Conservation (phyloP, 1,140 invertebrate species). For the Euglossa dilemma region DNA sequence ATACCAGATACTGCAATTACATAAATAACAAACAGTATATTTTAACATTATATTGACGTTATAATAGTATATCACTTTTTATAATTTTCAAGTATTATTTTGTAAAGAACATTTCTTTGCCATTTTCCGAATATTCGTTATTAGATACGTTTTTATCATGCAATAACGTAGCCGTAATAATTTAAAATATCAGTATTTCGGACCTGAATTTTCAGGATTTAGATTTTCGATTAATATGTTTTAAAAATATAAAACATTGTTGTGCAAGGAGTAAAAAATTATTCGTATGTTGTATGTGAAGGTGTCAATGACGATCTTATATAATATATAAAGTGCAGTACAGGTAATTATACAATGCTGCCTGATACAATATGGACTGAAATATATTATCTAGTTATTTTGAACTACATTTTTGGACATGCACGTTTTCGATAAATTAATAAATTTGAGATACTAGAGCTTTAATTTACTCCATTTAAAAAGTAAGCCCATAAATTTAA, state of each 20-base stretch:
- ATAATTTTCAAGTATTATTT: slow-evolving; percentile 27
- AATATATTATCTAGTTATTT: slow-evolving; percentile 46
- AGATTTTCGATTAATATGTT: background rate
- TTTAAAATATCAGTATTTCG: slow-evolving; percentile 39
- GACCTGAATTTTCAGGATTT: background rate
- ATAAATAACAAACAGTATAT: slow-evolving; percentile 22
- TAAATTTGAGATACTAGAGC: slow-evolving; percentile 19
- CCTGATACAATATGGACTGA: slow-evolving; percentile 49
- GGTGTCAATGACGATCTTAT: slow-evolving; percentile 2
- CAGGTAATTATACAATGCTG: slow-evolving; percentile 33
- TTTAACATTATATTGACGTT: slow-evolving; percentile 27
- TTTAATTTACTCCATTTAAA: slow-evolving; percentile 29
- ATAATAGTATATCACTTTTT: background rate
- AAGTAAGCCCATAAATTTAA: slow-evolving; percentile 8
- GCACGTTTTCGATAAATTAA: slow-evolving; percentile 5
- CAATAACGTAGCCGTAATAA: slow-evolving; percentile 51
- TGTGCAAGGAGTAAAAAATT: background rate
- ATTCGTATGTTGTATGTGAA: background rate
- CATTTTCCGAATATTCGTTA: slow-evolving; percentile 36
- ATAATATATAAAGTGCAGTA: slow-evolving; percentile 4
- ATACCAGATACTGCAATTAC: slow-evolving; percentile 12
- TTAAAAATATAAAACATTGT: background rate
- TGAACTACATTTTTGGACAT: slow-evolving; percentile 30
- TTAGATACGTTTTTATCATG: slow-evolving; percentile 30
- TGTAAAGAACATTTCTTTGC: slow-evolving; percentile 25